Conservation (phyloP, 1,140 invertebrate species). For the Drosophila hydei region DNA sequence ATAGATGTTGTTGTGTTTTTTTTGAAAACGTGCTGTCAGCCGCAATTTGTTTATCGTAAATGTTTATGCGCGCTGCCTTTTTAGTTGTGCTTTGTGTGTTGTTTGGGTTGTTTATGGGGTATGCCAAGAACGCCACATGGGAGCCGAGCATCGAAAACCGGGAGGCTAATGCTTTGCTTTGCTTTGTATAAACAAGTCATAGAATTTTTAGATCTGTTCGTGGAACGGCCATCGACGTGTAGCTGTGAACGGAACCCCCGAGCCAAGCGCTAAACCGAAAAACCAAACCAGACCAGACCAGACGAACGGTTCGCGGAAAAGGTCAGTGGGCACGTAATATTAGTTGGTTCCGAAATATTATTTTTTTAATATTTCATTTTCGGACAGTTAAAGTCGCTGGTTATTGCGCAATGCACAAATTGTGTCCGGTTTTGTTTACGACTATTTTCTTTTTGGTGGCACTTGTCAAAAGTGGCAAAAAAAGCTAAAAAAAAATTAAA, state of each 20-base stretch:
- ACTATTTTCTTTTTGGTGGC: constrained; percentile 28
- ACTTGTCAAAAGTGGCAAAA: constrained; percentile 40
- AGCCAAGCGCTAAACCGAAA: too few species aligned
- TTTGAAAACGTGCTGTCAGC: constrained; percentile 35
- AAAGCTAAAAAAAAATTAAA: constrained; percentile 10
- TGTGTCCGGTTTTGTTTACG: constrained; percentile 34
- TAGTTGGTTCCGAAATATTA: not conserved
- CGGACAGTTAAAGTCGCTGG: not conserved
- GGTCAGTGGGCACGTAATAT: constrained; percentile 31
- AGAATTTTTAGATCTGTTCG: constrained; percentile 41
- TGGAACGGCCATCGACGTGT: constrained; percentile 23
- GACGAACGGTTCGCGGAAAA: constrained; percentile 29
- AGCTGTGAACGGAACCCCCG: constrained; percentile 2
- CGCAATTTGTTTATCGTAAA: constrained; percentile 54
- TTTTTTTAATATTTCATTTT: constrained; percentile 6
- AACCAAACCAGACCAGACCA: not conserved
- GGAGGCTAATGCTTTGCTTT: not conserved
- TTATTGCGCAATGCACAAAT: constrained; percentile 42
- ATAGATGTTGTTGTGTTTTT: constrained; percentile 11
- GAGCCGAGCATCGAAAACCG: not conserved
- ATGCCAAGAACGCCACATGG: constrained; percentile 43
- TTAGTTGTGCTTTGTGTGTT: constrained; percentile 16
- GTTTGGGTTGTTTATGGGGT: constrained; percentile 37
- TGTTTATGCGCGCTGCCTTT: constrained; percentile 35
- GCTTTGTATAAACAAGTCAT: constrained; percentile 40